phyloP scores from a whole-genome alignment of 2,888 invertebrate genomes.

The Axea sp. region DNA sequence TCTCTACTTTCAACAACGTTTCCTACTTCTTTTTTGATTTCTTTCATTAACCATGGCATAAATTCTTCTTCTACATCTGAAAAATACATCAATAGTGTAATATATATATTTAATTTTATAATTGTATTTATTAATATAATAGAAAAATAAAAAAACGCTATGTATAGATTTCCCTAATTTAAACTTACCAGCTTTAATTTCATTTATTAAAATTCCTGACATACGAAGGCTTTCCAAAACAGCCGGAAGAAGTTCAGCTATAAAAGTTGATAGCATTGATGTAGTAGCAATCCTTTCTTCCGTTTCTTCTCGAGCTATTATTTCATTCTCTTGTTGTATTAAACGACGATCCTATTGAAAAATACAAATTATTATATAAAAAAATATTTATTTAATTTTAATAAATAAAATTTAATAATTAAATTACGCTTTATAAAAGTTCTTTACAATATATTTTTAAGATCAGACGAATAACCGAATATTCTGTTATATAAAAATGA shows the following conservation, averaged over 20 bases:
- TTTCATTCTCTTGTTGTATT: constrained; percentile 85
- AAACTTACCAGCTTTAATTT: constrained; percentile 81
- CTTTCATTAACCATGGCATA: constrained; percentile 92
- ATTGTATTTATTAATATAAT: too few relatives aligned
- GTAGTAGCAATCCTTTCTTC: constrained; percentile 91
- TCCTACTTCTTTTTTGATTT: constrained; percentile 90
- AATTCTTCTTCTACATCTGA: constrained; percentile 88
- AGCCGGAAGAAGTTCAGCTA: constrained; percentile 91
- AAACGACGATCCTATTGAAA: constrained; percentile 84
- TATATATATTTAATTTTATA: too few relatives aligned
- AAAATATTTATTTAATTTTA: too few relatives aligned
- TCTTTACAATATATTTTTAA: too few relatives aligned
- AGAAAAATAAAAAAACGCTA: too few relatives aligned
- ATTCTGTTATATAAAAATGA: too few relatives aligned
- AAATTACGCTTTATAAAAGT: too few relatives aligned
- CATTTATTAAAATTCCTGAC: constrained; percentile 85
- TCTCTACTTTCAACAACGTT: constrained; percentile 90
- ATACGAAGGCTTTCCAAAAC: constrained; percentile 90
- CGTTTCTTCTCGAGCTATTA: constrained; percentile 85
- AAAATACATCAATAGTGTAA: neutral
- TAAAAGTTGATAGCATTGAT: constrained; percentile 91
- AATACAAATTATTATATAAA: neutral
- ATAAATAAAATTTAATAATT: too few relatives aligned
- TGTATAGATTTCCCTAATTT: too few relatives aligned
- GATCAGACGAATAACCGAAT: too few relatives aligned